A percentile compares a stretch with the other conserved stretches of the same genome.
These are phyloP conservation scores for Conger conger DNA, from an alignment of 2,113 vertebrate genomes.

Conservation along the genomic window DNA sequence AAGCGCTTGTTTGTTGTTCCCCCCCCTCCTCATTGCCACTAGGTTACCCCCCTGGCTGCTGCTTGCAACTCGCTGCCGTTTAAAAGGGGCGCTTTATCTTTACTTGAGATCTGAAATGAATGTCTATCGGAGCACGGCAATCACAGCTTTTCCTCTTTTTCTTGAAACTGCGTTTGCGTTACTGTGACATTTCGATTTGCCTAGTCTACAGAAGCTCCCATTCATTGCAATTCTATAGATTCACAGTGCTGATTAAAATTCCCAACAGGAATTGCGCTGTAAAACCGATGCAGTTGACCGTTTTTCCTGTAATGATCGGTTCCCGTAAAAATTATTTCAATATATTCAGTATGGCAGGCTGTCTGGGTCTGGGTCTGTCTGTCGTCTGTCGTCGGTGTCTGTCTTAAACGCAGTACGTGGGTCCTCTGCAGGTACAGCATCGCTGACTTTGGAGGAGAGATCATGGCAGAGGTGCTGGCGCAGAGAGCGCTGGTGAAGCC, in stretches of 20 bases:
- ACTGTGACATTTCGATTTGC: background rate
- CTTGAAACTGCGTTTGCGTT: background rate
- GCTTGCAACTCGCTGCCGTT: background rate
- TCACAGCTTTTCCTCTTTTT: background rate
- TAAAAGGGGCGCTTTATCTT: background rate
- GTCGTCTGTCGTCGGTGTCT: background rate
- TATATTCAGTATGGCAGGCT: background rate
- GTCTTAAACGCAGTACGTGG: too few relatives aligned
- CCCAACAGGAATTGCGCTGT: background rate
- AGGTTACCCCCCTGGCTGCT: background rate
- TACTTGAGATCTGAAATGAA: background rate
- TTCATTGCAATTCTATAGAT: background rate
- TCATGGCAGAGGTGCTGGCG: conserved; percentile 93
- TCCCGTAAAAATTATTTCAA: background rate
- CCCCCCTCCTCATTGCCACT: background rate
- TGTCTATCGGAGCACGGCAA: background rate
- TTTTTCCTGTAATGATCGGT: background rate
- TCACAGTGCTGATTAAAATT: background rate
- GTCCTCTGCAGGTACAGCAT: conserved; percentile 77
- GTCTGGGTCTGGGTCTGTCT: background rate
- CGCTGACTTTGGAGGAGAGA: conserved; percentile 90
- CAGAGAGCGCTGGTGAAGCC: conserved; percentile 89
- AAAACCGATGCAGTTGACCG: background rate
- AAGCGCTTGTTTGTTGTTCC: background rate
- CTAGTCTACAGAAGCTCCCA: background rate